Conservation (phyloP, 2,888 invertebrate species). For the Xanthia togata region DNA sequence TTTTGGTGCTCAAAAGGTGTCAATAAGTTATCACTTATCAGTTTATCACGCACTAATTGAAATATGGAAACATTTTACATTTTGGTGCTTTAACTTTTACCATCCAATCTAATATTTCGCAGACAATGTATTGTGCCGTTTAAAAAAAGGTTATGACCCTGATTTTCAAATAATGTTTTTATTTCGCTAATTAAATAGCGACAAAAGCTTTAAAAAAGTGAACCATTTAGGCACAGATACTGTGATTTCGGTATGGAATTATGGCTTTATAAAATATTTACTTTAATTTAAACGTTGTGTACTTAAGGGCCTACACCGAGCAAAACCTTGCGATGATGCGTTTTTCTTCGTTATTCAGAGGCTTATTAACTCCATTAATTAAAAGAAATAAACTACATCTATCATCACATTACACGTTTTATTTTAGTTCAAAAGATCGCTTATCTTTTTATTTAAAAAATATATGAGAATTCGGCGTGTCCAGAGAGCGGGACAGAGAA, state of each 20-base stretch:
- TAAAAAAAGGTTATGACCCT: not conserved
- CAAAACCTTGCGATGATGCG: no score
- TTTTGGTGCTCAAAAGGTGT: not conserved
- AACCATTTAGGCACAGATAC: not conserved
- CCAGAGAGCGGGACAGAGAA: no score
- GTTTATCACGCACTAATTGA: slow-evolving; percentile 12
- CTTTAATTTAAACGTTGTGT: not conserved
- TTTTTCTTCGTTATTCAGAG: no score
- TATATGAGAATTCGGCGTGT: no score
- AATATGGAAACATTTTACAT: not conserved
- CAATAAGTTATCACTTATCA: slow-evolving; percentile 1
- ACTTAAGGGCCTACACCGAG: no score
- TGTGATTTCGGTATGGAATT: not conserved
- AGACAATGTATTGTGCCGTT: not conserved
- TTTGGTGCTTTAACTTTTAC: not conserved
- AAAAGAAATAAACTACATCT: no score
- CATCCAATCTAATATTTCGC: slow-evolving; percentile 13
- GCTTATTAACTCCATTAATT: no score
- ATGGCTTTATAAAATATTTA: not conserved
- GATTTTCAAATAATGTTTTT: not conserved
- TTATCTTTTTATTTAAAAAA: no score
- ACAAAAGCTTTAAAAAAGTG: not conserved
- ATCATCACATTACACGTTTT: no score
- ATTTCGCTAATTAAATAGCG: not conserved
- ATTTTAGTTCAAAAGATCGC: no score